Base-by-base conservation (phyloP, 2,888 invertebrate species). In the Leptinotarsa rubiginosa region DNA sequence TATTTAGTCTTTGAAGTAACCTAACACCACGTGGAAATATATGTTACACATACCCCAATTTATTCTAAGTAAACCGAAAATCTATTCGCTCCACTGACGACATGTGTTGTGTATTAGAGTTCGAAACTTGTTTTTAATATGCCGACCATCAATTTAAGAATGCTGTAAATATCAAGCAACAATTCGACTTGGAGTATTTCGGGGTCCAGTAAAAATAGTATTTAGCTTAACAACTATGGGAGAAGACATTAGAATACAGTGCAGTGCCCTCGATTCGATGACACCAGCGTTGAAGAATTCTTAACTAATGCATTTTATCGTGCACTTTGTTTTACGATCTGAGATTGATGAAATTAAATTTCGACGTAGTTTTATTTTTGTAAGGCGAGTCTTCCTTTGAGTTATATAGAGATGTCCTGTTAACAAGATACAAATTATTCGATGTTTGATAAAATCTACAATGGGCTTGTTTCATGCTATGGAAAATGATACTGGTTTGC, bases 121-220 rank as follows among this genome's bases (percentile, higher is more conserved):
- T 62, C 31, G 49, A 70, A 70, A 70, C 70, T 70, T 65, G 70
- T 70, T 70, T 64, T 70, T 65, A 50, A 70, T 70, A 70, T 50
- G 25, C 62, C 70, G 64, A 62, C 50, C 65, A 65, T 70, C 65
- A 50, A 70, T 64, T 70, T 31, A 50, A 70, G 65, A 52, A 65
- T 64, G 64, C 70, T 65, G 70, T 70, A 64, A 65, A 70, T 70
- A 70, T 70, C 62, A 66, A 66, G 66, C 47, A 50, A 66, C 66
- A 66, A 66, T 70, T 65, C 49, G 65, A 50, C 31, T 70, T 65
- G 64, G 70, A 56, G 56, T 69, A 69, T 69, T 56, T 69, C 56
- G 56, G 62, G 68, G 41, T 69, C 59, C 69, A 56, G 69, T 69
- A 69, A 47, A 69, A 69, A 69, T 69, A 69, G 69, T 69, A 54